phyloP scores from a whole-genome alignment of 2,113 vertebrate species.

The Typhlomys cinereus region DNA sequence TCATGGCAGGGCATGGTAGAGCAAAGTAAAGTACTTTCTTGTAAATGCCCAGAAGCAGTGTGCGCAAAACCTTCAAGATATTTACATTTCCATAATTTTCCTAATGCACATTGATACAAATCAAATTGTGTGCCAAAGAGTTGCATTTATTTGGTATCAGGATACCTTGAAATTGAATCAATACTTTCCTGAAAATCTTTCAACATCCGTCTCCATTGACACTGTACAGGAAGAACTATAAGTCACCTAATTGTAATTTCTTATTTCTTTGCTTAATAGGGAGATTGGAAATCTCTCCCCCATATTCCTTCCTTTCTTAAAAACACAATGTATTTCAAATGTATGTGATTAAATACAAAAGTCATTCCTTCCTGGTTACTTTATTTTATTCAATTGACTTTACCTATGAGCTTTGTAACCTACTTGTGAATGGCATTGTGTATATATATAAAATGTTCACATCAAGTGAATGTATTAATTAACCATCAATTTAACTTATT shows the following conservation, averaged over 20 bases:
- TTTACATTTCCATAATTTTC: background rate
- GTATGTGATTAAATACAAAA: background rate
- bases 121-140: background rate
- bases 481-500: background rate
- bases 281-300: background rate
- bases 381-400: slow-evolving; percentile 10
- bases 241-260: background rate
- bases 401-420: background rate
- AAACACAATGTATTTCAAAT: background rate
- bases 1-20: background rate
- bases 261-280: background rate
- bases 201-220: background rate
- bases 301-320: background rate
- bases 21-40: too few relatives aligned
- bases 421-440: background rate
- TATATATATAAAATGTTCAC: background rate
- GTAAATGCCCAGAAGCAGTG: background rate
- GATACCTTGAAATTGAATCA: background rate
- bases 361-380: background rate
- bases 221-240: background rate
- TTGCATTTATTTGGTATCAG: background rate
- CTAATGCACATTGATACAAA: slow-evolving; percentile 8
- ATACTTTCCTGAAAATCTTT: background rate
- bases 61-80: background rate
- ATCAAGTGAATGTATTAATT: background rate